A percentile compares a stretch with the other conserved stretches of the same genome.
Evolutionary conservation across 2,797 vertebrate genomes (phyloP).

Genomic region (Steatocranus sp.): DNA sequence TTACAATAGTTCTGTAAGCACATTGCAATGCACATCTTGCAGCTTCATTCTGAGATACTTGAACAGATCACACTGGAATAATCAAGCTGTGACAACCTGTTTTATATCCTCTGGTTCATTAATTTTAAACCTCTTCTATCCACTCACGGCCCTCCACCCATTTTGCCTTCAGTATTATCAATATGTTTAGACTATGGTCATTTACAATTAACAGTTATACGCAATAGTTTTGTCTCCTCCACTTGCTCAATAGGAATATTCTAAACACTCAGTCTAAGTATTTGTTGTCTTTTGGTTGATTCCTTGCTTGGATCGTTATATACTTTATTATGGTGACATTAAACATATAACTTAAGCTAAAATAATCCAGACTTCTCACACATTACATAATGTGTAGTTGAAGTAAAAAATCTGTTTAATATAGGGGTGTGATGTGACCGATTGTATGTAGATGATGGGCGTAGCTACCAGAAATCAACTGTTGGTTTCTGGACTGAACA

Average conservation of each 20-base stretch:
- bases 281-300: neutral
- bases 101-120: neutral
- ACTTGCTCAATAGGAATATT: neutral
- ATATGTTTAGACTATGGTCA: neutral
- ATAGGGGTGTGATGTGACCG: neutral
- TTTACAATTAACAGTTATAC: neutral
- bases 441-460: accelerated
- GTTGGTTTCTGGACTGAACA: neutral
- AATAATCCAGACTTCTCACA: neutral
- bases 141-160: neutral
- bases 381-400: neutral
- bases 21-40: neutral
- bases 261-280: neutral
- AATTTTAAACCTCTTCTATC: neutral
- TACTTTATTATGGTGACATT: neutral
- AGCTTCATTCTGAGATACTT: neutral
- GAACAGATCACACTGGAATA: neutral
- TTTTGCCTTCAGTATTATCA: neutral
- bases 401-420: neutral
- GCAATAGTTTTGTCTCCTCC: neutral
- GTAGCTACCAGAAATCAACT: neutral
- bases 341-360: neutral
- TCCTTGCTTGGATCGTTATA: neutral
- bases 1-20: neutral
- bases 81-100: neutral